These are phyloP conservation scores for Phylloscopus trochiloides DNA, from an alignment of 2,113 vertebrate genomes.

Conservation along the genomic window DNA sequence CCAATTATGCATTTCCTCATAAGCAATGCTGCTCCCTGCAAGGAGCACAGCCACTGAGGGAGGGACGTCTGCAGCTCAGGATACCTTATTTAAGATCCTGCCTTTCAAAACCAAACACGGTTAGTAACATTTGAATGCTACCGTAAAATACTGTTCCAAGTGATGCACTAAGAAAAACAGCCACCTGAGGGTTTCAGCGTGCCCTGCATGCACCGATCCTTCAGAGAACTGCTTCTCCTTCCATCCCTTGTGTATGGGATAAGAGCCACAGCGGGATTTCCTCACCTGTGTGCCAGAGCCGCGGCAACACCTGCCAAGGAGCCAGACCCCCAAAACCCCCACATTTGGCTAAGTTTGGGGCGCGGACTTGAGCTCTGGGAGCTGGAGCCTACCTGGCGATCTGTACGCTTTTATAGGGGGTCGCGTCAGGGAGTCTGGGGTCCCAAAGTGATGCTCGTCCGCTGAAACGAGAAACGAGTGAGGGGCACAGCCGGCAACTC, in stretches of 20 bases:
- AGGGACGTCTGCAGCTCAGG: background rate
- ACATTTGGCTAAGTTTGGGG: fast-evolving
- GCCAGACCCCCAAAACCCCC: fast-evolving
- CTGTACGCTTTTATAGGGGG: conserved; percentile 48
- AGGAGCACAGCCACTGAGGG: fast-evolving
- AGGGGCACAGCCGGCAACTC: background rate
- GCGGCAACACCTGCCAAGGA: background rate
- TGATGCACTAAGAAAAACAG: fast-evolving
- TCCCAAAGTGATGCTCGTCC: background rate
- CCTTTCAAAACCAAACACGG: background rate
- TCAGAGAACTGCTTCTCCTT: fast-evolving
- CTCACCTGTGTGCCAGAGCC: fast-evolving
- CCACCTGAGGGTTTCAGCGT: background rate
- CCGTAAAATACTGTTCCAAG: background rate
- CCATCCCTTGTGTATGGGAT: fast-evolving
- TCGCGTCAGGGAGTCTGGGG: conserved; percentile 4
- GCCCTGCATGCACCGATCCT: fast-evolving
- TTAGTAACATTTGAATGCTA: background rate
- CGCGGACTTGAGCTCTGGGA: fast-evolving
- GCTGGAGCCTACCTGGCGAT: conserved; percentile 40
- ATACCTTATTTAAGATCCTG: background rate
- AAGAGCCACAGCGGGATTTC: fast-evolving
- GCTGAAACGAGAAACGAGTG: background rate
- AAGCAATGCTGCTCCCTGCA: fast-evolving
- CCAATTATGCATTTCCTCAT: fast-evolving